A percentile compares a stretch with the other conserved stretches of the same genome.
Evolutionary conservation across 2,888 invertebrate species (phyloP).

Genomic region (Drosophila bunnanda): DNA sequence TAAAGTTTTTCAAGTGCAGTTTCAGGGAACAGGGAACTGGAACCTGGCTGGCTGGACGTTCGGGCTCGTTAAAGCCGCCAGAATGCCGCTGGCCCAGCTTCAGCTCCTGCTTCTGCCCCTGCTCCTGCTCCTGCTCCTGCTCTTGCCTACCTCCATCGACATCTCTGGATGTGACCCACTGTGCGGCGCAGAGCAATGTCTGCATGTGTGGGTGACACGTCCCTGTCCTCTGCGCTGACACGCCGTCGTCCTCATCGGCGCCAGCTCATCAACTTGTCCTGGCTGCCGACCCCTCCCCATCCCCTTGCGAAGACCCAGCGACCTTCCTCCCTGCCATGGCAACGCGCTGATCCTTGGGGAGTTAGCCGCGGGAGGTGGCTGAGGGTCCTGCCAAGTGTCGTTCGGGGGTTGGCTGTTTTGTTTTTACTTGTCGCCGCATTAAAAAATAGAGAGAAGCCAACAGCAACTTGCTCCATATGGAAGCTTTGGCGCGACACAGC

Average conservation of each 20-base stretch:
- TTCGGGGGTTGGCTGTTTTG: slow-evolving; percentile 61
- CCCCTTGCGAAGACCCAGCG: background rate
- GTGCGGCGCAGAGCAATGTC: slow-evolving; percentile 34
- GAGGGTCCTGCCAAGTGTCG: slow-evolving; percentile 59
- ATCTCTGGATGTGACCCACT: slow-evolving; percentile 24
- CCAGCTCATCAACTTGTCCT: slow-evolving; percentile 75
- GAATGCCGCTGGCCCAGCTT: slow-evolving; percentile 49
- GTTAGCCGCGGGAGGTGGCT: slow-evolving; percentile 36
- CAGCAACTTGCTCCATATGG: slow-evolving; percentile 69
- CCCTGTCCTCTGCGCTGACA: slow-evolving; percentile 62
- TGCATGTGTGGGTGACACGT: slow-evolving; percentile 74
- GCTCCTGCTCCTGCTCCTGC: background rate
- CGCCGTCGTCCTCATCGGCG: slow-evolving; percentile 66
- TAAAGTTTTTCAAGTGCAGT: slow-evolving; percentile 4
- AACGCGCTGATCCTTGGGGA: slow-evolving; percentile 73
- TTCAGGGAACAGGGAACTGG: background rate
- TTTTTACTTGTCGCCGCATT: slow-evolving; percentile 71
- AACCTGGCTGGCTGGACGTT: slow-evolving; percentile 52
- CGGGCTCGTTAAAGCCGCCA: slow-evolving; percentile 68
- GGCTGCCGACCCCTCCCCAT: background rate
- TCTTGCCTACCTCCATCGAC: slow-evolving; percentile 9
- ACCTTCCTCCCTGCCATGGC: slow-evolving; percentile 47
- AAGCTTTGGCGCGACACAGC: slow-evolving; percentile 33
- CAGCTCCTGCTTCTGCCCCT: background rate
- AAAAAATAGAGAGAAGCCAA: slow-evolving; percentile 66